Evolutionary conservation across 2,888 invertebrate genomes (phyloP), one percentile per base, ranked within the genome.

Genomic region (Acheta domesticus): DNA sequence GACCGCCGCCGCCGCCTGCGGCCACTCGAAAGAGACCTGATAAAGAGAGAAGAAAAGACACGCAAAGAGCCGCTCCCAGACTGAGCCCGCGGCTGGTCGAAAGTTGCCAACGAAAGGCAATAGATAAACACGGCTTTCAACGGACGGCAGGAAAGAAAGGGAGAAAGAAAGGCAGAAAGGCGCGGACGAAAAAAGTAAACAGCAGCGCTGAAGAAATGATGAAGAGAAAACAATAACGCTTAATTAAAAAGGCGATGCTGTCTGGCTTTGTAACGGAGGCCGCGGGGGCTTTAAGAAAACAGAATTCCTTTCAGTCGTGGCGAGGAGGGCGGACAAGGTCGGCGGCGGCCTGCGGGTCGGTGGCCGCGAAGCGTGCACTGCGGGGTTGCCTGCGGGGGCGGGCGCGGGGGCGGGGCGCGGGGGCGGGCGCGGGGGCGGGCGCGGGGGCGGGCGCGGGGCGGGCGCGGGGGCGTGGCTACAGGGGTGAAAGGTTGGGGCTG

Each of bases 191-290:
- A 62, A 62, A 14, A 62, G 62, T 14, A 62, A 62, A 62, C 62
- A n/a, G 62, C 62, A 4, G 14, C 62, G 62, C 62, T 62, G 62
- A 62, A 62, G 62, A 62, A 62, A 62, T 62, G 62, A 62, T n/a
- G 62, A 62, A 62, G 62, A 62, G 62, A 62, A 62, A 62, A 62
- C 62, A 62, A 62, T 62, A 62, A 62, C 62, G 62, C 62, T 62
- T 62, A 62, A 62, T 62, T 62, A 62, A 62, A 62, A 62, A 62
- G 62, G 62, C 62, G 62, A 62, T 62, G 62, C 62, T 62, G 62
- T 62, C 62, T 62, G 62, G 62, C 62, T 62, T 62, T 62, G 62
- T 62, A 62, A 62, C 62, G 62, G 14, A 19, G 62, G 62, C 62
- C n/a, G 62, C 62, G 62, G 62, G 62, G 62, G 62, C 62, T 62